phyloP scores from a whole-genome alignment of 2,113 vertebrate species.

The Lepidothrix coronata region DNA sequence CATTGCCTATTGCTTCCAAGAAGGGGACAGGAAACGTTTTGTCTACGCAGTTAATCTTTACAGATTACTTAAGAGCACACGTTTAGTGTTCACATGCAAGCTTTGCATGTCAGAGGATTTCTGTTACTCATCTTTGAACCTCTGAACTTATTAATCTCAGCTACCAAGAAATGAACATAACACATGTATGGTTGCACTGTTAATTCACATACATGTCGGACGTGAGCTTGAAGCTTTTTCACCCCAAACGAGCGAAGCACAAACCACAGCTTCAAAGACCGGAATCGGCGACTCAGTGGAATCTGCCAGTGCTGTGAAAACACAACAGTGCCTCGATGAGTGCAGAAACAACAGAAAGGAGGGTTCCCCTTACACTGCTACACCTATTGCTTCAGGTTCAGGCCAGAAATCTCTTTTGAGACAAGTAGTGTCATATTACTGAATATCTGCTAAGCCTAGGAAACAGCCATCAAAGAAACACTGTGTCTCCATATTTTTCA shows the following conservation, averaged over 20 bases:
- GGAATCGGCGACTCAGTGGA: constrained; percentile 92
- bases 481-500: not conserved
- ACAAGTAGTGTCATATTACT: not conserved
- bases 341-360: not conserved
- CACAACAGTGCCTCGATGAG: not conserved
- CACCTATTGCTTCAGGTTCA: not conserved
- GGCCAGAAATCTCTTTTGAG: not conserved
- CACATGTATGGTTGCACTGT: not conserved
- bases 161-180: not conserved
- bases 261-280: constrained; percentile 96
- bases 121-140: not conserved
- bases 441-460: not conserved
- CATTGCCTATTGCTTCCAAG: not conserved
- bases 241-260: constrained; percentile 94
- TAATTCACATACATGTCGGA: constrained; percentile 84
- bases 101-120: not conserved
- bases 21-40: not conserved
- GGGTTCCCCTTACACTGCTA: not conserved
- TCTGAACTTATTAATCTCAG: not conserved
- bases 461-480: not conserved
- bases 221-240: constrained; percentile 91
- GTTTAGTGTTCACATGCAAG: not conserved
- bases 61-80: not conserved
- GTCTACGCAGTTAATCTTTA: not conserved
- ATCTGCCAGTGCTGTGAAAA: constrained; percentile 93